These are phyloP conservation scores for Volucella bombylans DNA, from an alignment of 2,888 invertebrate genomes.

Conservation along the genomic window DNA sequence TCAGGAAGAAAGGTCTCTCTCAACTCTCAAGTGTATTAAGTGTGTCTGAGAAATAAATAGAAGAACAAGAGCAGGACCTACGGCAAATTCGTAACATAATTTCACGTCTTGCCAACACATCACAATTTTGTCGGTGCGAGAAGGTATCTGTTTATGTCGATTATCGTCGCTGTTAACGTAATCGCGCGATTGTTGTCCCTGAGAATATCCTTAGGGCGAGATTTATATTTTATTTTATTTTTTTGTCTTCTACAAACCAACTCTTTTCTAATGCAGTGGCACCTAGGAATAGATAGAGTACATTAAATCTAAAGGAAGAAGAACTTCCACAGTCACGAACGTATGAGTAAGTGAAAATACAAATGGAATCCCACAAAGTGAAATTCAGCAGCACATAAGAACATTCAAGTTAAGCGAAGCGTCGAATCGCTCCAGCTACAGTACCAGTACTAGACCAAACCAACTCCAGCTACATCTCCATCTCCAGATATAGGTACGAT, in stretches of 20 bases:
- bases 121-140: neutral
- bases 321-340: slow-evolving; percentile 16
- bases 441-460: too few relatives aligned
- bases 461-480: too few relatives aligned
- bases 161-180: slow-evolving; percentile 8
- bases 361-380: slow-evolving; percentile 50
- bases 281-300: neutral
- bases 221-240: slow-evolving; percentile 1
- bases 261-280: neutral
- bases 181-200: slow-evolving; percentile 5
- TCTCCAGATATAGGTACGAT: too few relatives aligned
- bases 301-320: slow-evolving; percentile 1
- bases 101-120: slow-evolving; percentile 21
- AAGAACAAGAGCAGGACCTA: neutral
- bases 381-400: slow-evolving; percentile 63
- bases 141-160: neutral
- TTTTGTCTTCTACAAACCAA: neutral
- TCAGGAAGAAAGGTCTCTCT: slow-evolving; percentile 35
- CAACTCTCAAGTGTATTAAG: neutral
- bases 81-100: slow-evolving; percentile 45
- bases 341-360: slow-evolving; percentile 32
- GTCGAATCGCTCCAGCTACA: slow-evolving; percentile 31
- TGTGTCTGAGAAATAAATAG: slow-evolving; percentile 34
- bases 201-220: neutral
- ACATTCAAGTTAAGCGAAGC: slow-evolving; percentile 70